Evolutionary conservation across 2,113 vertebrate species (phyloP), one percentile per base, ranked within the genome.

Genomic region (Panurus biarmicus): DNA sequence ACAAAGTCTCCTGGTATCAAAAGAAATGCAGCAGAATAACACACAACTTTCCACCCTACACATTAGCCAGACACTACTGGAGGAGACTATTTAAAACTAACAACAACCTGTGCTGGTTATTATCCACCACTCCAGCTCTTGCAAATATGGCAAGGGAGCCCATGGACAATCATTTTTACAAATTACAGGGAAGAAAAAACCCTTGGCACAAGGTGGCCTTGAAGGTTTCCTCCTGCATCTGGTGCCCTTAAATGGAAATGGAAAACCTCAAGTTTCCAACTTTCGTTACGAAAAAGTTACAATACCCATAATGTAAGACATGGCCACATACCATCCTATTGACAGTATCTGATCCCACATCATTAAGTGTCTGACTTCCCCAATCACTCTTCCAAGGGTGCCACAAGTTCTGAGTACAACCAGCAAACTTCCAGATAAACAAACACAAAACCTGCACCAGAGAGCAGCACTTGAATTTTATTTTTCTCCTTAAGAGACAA

Each of bases 211-310:
- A 54, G 36, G 42, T 7, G 4, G 67, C 51, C 31, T 77, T 86
- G 10, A 90, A 93, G 87, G 72, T 87, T 89, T 85, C 61, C 70
- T 76, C 82, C 69, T 73, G 31, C 48, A 74, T 77, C 44, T 91
- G 75, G 56, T 80, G 79, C 40, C 85, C 72, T 94, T 93, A 95
- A 90, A 86, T 69, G 74, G 77, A 82, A 92, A 91, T 29, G 36
- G 24, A 92, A 90, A 95, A 86, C 48, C 79, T 72, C 6, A 9
- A 57, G 48, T 93, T 92, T 74, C 33, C 54, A 74, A 42, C 56
- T 81, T 85, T 89, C 3, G 0, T 36, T 44, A 83, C 79, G 75
- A 79, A 89, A 80, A 74, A 61, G 6, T 64, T 81, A 42, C 50
- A 72, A 76, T 42, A 85, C 7, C 35, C 76, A 81, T 36, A 95